These are phyloP conservation scores for Parascotia fuliginaria DNA, from an alignment of 2,888 invertebrate genomes.

Conservation along the genomic window DNA sequence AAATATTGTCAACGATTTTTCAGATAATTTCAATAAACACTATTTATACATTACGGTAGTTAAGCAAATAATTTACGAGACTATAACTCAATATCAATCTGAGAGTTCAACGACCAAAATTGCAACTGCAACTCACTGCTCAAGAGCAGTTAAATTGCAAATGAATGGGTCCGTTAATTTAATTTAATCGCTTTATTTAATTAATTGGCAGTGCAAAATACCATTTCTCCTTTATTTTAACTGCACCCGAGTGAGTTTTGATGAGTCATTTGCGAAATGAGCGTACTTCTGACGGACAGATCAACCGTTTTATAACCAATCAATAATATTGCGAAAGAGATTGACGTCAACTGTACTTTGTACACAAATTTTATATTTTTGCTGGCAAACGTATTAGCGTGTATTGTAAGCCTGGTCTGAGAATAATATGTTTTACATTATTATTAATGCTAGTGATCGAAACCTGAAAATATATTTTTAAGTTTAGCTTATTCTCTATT, in stretches of 20 bases:
- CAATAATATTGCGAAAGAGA: constrained; percentile 6
- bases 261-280: constrained; percentile 37
- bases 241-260: constrained; percentile 27
- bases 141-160: constrained; percentile 44
- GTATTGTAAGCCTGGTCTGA: not conserved
- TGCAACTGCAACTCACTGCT: constrained; percentile 35
- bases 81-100: constrained; percentile 41
- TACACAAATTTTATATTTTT: not conserved
- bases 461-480: no score
- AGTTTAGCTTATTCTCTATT: no score
- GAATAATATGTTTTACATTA: not conserved
- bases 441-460: no score
- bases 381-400: not conserved
- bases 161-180: constrained; percentile 45
- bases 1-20: no score
- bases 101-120: constrained; percentile 32
- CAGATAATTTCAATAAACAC: no score
- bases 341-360: not conserved
- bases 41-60: not conserved
- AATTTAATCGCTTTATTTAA: constrained; percentile 48
- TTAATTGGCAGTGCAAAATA: constrained; percentile 40
- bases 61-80: constrained; percentile 17
- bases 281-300: constrained; percentile 14
- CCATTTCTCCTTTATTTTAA: constrained; percentile 41
- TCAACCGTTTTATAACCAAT: constrained; percentile 21